These are phyloP conservation scores for Villa cingulata DNA, from an alignment of 2,888 invertebrate species.

Conservation along the genomic window DNA sequence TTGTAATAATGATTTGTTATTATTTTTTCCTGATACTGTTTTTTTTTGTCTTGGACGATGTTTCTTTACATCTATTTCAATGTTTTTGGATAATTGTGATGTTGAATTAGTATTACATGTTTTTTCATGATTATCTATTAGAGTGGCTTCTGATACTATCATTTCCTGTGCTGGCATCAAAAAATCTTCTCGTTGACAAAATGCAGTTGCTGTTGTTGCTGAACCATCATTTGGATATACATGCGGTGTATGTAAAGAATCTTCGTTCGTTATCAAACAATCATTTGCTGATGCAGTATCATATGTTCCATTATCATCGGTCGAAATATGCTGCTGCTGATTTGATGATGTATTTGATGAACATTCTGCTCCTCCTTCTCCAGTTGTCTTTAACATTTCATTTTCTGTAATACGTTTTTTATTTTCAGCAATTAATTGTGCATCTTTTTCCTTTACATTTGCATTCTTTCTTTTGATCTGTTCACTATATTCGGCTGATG, in stretches of 20 bases:
- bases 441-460: slow-evolving; percentile 30
- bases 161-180: slow-evolving; percentile 7
- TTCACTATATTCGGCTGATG: slow-evolving; percentile 38
- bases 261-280: too few relatives aligned
- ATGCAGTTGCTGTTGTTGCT: not conserved
- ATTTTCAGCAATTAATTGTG: slow-evolving; percentile 28
- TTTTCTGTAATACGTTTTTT: too few relatives aligned
- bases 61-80: not conserved
- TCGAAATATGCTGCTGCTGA: too few relatives aligned
- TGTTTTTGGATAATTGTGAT: not conserved
- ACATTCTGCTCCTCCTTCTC: slow-evolving; percentile 18
- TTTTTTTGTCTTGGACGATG: not conserved
- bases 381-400: slow-evolving; percentile 24
- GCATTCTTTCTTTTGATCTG: slow-evolving; percentile 34
- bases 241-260: too few relatives aligned
- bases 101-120: slow-evolving; percentile 19
- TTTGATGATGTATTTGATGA: too few relatives aligned
- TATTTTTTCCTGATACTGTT: not conserved
- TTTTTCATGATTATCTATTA: not conserved
- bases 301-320: too few relatives aligned
- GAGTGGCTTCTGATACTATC: slow-evolving; percentile 8
- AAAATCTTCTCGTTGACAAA: not conserved
- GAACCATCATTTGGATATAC: too few relatives aligned
- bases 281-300: too few relatives aligned
- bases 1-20: slow-evolving; percentile 24